Percentiles rank a stretch among this genome's conserved stretches.
These are phyloP conservation scores for Hozukius guyotensis DNA, from an alignment of 2,797 vertebrate species.

Conservation along the genomic window DNA sequence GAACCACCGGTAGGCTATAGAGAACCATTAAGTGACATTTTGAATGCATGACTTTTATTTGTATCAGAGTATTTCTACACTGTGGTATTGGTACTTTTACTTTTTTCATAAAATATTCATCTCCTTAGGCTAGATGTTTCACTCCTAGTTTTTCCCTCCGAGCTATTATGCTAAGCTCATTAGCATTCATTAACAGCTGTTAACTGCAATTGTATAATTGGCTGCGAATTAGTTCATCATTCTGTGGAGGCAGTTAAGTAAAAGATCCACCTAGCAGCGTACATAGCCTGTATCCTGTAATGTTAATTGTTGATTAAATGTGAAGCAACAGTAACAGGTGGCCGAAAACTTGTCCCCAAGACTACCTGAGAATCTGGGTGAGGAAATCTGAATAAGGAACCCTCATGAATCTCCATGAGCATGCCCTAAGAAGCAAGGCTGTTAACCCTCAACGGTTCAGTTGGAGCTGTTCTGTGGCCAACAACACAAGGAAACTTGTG, in stretches of 20 bases:
- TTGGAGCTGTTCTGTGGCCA: slow-evolving; percentile 3
- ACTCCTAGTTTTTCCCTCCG: not conserved
- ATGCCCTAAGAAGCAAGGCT: not conserved
- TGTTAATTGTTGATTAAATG: slow-evolving; percentile 2
- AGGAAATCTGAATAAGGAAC: not conserved
- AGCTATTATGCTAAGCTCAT: not conserved
- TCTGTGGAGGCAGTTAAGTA: slow-evolving; percentile 5
- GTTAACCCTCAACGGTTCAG: not conserved
- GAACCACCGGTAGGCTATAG: not conserved
- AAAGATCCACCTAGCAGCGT: slow-evolving; percentile 2
- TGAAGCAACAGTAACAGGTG: slow-evolving; percentile 12
- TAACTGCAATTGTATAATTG: not conserved
- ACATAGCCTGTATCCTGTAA: not conserved
- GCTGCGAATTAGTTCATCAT: slow-evolving; percentile 6
- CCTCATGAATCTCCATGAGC: not conserved
- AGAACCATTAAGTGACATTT: not conserved
- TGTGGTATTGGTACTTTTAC: not conserved
- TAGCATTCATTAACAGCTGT: not conserved
- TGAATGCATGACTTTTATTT: not conserved
- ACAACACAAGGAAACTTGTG: not conserved
- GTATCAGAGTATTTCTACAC: not conserved
- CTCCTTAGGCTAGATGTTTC: not conserved
- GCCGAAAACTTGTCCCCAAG: not conserved
- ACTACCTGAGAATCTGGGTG: not conserved
- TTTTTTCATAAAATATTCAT: not conserved